Evolutionary conservation across 2,797 vertebrate genomes (phyloP), one percentile per base, ranked within the genome.

Genomic region (Sebastes elongatus): DNA sequence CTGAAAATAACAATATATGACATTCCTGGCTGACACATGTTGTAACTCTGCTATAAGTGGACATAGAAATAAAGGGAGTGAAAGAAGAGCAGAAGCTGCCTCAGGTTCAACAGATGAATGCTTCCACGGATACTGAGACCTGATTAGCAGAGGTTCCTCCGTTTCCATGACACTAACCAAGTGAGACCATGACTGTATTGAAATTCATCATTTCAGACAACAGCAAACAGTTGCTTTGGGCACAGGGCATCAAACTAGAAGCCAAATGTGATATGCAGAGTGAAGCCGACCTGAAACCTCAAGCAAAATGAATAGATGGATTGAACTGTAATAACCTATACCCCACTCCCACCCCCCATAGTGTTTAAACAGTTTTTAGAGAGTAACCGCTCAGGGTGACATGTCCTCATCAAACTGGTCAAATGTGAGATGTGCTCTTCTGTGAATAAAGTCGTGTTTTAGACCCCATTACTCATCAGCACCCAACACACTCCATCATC

Each of bases 401-500:
- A 22, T 42, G 38, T 56, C 53, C 67, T 71, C 10, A 57, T 62
- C 57, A 38, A 73, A 52, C 25, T 9, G 30, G 22, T 61, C 52
- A 62, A 55, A 87, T 25, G n/a, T 62, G 5, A 86, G 32, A 68
- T 35, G 16, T 20, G 22, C 18, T 79, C 38, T n/a, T 10, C 7
- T 1, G 18, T 70, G 18, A 42, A 25, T 55, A 63, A 80, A 75
- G 59, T 71, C 52, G 13, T 69, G 20, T 79, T 89, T 86, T 16
- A 62, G 65, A 80, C 2, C 30, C 30, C 30, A 13, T 72, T 81
- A 35, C 62, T 83, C 84, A 80, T 73, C 62, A 53, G 57, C 53
- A 32, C 71, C 64, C 9, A 68, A 42, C 61, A 68, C 76, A 73
- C 57, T 76, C 78, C 46, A 88, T 90, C 78, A 62, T 79, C 69